phyloP scores from a whole-genome alignment of 2,888 invertebrate genomes.

The Odontocerum albicorne region DNA sequence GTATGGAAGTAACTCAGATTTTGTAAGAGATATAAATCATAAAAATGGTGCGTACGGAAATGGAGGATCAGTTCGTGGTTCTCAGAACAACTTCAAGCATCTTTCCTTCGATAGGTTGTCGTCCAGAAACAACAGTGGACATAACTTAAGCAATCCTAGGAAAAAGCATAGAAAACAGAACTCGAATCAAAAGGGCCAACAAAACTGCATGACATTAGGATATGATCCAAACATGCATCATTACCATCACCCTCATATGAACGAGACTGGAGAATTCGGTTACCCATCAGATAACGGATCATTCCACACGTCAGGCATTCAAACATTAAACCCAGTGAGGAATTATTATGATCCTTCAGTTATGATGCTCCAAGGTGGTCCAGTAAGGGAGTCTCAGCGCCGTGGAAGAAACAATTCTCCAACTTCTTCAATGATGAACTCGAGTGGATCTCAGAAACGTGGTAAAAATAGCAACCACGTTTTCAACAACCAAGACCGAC shows the following conservation, averaged over 20 bases:
- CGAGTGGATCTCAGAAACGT: slow-evolving; percentile 55
- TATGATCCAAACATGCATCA: slow-evolving; percentile 58
- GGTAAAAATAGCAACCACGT: slow-evolving; percentile 50
- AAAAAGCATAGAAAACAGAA: slow-evolving; percentile 55
- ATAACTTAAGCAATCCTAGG: slow-evolving; percentile 46
- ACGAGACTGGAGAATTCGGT: slow-evolving; percentile 49
- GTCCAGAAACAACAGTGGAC: slow-evolving; percentile 54
- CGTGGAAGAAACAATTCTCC: slow-evolving; percentile 50
- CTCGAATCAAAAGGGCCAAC: slow-evolving; percentile 47
- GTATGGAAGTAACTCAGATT: slow-evolving; percentile 55
- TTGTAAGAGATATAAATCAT: slow-evolving; percentile 56
- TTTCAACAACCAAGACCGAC: slow-evolving; percentile 65
- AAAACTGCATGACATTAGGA: slow-evolving; percentile 62
- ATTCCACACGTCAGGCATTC: slow-evolving; percentile 56
- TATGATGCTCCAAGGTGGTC: slow-evolving; percentile 38
- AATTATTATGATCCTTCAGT: slow-evolving; percentile 49
- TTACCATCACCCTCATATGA: slow-evolving; percentile 57
- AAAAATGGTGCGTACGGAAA: slow-evolving; percentile 45
- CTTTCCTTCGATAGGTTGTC: slow-evolving; percentile 57
- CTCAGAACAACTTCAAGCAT: slow-evolving; percentile 55
- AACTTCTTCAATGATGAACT: slow-evolving; percentile 51
- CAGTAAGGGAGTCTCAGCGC: slow-evolving; percentile 48
- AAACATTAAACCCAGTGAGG: slow-evolving; percentile 56
- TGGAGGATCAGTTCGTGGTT: slow-evolving; percentile 51
- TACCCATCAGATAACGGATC: slow-evolving; percentile 56